phyloP scores from a whole-genome alignment of 2,113 vertebrate species.

The Madoqua kirkii region DNA sequence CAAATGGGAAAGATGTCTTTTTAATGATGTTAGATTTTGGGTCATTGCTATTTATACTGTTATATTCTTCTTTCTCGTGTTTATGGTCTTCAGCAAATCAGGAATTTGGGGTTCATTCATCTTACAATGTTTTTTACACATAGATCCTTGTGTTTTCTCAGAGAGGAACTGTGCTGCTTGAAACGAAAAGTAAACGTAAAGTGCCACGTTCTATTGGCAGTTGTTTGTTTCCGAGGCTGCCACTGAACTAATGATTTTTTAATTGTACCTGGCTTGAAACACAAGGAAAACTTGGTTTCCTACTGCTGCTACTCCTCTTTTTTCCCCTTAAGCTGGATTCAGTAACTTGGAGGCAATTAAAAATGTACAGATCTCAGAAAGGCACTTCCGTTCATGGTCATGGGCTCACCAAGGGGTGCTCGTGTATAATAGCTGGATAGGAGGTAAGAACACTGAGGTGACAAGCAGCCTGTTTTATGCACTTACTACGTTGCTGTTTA shows the following conservation, averaged over 20 bases:
- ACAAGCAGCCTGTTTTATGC: background rate
- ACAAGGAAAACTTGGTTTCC: constrained; percentile 38
- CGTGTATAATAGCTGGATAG: constrained; percentile 40
- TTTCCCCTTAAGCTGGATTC: background rate
- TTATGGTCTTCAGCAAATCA: background rate
- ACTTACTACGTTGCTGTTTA: constrained; percentile 1
- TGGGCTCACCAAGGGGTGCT: constrained; percentile 15
- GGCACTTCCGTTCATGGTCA: constrained; percentile 41
- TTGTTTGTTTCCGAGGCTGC: constrained; percentile 64
- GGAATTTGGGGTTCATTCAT: background rate
- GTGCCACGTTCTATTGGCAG: constrained; percentile 33
- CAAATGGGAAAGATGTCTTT: background rate
- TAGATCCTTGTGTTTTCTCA: constrained; percentile 48
- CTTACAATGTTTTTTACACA: constrained; percentile 26
- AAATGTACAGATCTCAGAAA: constrained; percentile 51
- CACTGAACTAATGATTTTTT: constrained; percentile 67
- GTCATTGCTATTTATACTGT: background rate
- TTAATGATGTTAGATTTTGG: background rate
- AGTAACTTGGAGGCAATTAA: constrained; percentile 71
- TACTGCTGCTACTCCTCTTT: constrained; percentile 13
- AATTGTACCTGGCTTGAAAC: constrained; percentile 67
- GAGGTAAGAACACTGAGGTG: background rate
- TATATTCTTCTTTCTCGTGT: background rate
- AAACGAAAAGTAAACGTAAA: constrained; percentile 19
- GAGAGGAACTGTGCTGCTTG: constrained; percentile 41